Conservation (phyloP, 92 coral and sea anemone genomes). For the Galaxea fascicularis region DNA sequence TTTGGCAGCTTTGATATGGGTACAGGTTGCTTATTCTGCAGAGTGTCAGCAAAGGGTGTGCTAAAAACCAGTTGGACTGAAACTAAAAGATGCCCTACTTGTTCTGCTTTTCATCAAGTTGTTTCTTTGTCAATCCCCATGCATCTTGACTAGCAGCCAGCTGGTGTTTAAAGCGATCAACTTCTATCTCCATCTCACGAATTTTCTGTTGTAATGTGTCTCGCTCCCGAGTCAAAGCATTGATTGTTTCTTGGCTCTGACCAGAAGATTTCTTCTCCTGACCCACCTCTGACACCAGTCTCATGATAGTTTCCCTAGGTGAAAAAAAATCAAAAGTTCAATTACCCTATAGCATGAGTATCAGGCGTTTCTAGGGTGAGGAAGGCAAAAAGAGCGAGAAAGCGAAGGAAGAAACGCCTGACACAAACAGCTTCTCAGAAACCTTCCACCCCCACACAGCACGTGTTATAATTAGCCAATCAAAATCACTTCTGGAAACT, state of each 20-base stretch:
- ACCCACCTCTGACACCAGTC: conserved; percentile 96
- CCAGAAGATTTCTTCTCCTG: conserved; percentile 94
- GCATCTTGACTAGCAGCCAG: conserved; percentile 97
- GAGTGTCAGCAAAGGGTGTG: too few species aligned
- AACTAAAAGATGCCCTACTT: conserved; percentile 58
- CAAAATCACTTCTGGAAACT: too few species aligned
- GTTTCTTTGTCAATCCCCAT: conserved; percentile 82
- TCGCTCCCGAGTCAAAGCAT: conserved; percentile 75
- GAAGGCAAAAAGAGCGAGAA: too few species aligned
- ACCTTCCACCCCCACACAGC: too few species aligned
- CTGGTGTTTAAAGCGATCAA: conserved; percentile 82
- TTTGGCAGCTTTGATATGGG: too few species aligned
- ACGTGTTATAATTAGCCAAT: too few species aligned
- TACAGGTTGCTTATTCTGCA: too few species aligned
- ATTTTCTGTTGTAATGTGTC: conserved; percentile 87
- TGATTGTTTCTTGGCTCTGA: conserved; percentile 78
- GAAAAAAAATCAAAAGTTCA: neutral
- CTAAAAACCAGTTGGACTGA: too few species aligned
- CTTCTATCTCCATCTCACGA: conserved; percentile 87
- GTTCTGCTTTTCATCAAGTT: conserved; percentile 81
- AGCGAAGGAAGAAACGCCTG: too few species aligned
- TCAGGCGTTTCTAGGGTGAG: too few species aligned
- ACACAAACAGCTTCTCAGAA: too few species aligned
- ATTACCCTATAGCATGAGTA: neutral
- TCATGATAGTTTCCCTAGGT: conserved; percentile 94